Conservation (phyloP, 2,113 vertebrate species). For the Brienomyrus longianalis region DNA sequence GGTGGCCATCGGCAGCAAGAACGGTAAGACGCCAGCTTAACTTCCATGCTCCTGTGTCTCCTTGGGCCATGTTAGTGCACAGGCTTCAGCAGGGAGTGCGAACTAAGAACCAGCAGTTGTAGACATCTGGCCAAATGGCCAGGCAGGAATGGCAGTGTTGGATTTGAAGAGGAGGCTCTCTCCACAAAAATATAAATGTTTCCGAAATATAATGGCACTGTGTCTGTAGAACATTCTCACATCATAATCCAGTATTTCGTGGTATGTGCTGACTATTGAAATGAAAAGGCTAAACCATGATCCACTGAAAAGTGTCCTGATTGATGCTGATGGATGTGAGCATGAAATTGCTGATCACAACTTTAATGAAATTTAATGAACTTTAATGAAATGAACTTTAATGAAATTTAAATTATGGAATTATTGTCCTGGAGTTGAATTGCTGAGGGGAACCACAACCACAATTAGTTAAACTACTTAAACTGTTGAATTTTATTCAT, state of each 20-base stretch:
- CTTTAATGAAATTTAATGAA: not conserved
- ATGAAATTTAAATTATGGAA: not conserved
- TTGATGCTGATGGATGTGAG: not conserved
- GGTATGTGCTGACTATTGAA: not conserved
- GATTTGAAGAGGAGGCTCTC: not conserved
- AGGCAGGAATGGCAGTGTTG: not conserved
- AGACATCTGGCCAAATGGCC: not conserved
- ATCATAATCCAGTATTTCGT: not conserved
- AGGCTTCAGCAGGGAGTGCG: not conserved
- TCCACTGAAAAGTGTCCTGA: not conserved
- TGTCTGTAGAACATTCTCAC: not conserved
- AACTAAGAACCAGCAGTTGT: not conserved
- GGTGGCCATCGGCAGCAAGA: constrained; percentile 75
- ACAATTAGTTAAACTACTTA: not conserved
- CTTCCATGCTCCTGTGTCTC: not conserved
- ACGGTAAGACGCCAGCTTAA: constrained; percentile 62
- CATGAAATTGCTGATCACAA: not conserved
- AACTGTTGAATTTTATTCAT: not conserved
- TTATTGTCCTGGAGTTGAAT: not conserved
- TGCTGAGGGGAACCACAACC: not conserved
- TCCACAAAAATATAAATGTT: not conserved
- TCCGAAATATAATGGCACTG: not conserved
- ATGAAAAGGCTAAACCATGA: not conserved
- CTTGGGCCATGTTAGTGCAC: not conserved
- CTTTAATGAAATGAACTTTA: not conserved